Evolutionary conservation across 2,888 invertebrate species (phyloP), one percentile per base, ranked within the genome.

Genomic region (Drosophila prolongata): DNA sequence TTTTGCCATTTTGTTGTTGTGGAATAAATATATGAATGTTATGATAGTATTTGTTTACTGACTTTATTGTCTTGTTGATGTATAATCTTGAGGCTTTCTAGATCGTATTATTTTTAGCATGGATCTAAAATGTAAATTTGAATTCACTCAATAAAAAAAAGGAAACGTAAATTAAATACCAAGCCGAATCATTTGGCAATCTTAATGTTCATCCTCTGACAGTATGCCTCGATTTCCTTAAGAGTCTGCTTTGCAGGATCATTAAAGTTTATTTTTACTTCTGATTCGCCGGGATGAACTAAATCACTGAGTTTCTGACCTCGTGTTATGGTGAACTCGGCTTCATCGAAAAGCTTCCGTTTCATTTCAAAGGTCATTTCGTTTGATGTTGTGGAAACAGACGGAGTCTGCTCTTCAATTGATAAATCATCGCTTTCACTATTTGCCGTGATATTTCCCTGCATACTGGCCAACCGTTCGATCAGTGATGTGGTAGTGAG

Each of bases 271-370:
- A 44, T 3, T 13, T 44, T 2, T 3, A 6, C 11, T 1, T 19
- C 13, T 8, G 24, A 24, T 10, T 24, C 24, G 24, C 11, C 13
- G 11, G 56, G 6, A 34, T 19, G 1, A 66, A 62, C 61, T 66
- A 76, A 14, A 27, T 68, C 68, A 6, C 84, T 73, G 2, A 68
- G 66, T 19, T 72, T 81, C n/a, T 47, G 66, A 42, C 82, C 85
- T 9, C 43, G 70, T 2, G 77, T 75, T 38, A 76, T 69, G 3
- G 82, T 85, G 10, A 71, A 84, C 42, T 85, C 77, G 6, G 64
- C 82, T 42, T 50, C 38, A 35, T 80, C 43, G 34, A 84, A 84
- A 0, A 67, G 37, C n/a, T 79, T 84, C 0, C 84, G 67, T n/a
- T 78, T 73, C 58, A 73, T 60, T 38, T 78, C 70, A 10, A 80